phyloP scores from a whole-genome alignment of 1,140 invertebrate genomes.

The Drosophila eugracilis region DNA sequence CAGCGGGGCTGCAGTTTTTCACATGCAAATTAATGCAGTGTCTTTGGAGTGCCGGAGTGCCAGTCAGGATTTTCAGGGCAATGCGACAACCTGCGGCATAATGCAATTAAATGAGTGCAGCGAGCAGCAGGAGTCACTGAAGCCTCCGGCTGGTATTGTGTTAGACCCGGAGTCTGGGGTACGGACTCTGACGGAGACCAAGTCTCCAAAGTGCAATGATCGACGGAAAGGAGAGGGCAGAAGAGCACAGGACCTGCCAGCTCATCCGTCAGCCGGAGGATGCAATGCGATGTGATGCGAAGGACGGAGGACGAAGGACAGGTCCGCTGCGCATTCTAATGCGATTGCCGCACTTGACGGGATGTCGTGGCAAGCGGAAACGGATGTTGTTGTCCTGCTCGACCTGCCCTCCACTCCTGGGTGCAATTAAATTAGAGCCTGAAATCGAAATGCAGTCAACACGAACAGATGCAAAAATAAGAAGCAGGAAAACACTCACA shows the following conservation, averaged over 20 bases:
- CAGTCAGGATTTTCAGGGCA: constrained; percentile 45
- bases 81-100: constrained; percentile 80
- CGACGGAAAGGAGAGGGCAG: constrained; percentile 17
- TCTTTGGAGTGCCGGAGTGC: constrained; percentile 46
- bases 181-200: neutral
- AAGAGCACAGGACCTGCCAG: constrained; percentile 6
- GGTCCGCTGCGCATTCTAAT: constrained; percentile 69
- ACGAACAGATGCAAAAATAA: constrained; percentile 33
- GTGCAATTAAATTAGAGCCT: constrained; percentile 73
- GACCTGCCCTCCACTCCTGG: neutral
- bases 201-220: constrained; percentile 57
- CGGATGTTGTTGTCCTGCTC: constrained; percentile 63
- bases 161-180: constrained; percentile 13
- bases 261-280: constrained; percentile 59
- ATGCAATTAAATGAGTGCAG: constrained; percentile 82
- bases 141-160: constrained; percentile 37
- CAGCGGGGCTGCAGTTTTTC: constrained; percentile 49
- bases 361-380: constrained; percentile 65
- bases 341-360: constrained; percentile 72
- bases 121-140: constrained; percentile 19
- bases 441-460: constrained; percentile 63
- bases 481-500: constrained; percentile 31
- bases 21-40: constrained; percentile 80
- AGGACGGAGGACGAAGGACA: no score
- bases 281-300: constrained; percentile 14